Evolutionary conservation across 2,113 vertebrate genomes (phyloP).

Genomic region (Macheiramphus alcinus): DNA sequence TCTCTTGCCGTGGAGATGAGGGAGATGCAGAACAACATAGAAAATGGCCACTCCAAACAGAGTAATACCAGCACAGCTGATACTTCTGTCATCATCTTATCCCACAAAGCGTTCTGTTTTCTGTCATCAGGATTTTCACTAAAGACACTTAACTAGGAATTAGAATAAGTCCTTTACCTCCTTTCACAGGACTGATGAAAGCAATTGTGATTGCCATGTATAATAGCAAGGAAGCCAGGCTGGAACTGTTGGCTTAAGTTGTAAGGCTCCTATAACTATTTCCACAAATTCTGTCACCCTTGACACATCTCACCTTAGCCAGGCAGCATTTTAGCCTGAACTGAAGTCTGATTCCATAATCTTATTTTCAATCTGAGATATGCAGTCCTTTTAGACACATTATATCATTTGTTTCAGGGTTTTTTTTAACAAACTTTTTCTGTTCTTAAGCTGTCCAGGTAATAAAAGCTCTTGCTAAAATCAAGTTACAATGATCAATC

Average conservation of each 20-base stretch:
- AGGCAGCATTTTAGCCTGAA: background rate
- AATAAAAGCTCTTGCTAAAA: background rate
- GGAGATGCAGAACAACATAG: background rate
- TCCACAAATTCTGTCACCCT: background rate
- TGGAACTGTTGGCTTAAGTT: background rate
- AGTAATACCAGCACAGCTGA: background rate
- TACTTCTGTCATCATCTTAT: background rate
- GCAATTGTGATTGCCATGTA: background rate
- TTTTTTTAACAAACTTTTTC: background rate
- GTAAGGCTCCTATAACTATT: background rate
- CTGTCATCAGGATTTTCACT: background rate
- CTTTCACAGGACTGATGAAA: background rate
- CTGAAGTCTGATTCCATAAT: background rate
- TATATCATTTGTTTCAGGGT: background rate
- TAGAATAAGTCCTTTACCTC: background rate
- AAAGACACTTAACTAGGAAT: background rate
- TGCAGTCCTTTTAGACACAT: background rate
- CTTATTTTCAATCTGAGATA: background rate
- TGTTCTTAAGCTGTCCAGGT: background rate
- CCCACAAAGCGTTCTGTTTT: background rate
- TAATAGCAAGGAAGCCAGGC: background rate
- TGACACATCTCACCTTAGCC: background rate
- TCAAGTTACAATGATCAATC: background rate
- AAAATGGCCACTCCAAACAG: background rate
- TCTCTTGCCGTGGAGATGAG: background rate